phyloP scores from a whole-genome alignment of 2,888 invertebrate genomes.

The Marasmarcha lunaedactyla region DNA sequence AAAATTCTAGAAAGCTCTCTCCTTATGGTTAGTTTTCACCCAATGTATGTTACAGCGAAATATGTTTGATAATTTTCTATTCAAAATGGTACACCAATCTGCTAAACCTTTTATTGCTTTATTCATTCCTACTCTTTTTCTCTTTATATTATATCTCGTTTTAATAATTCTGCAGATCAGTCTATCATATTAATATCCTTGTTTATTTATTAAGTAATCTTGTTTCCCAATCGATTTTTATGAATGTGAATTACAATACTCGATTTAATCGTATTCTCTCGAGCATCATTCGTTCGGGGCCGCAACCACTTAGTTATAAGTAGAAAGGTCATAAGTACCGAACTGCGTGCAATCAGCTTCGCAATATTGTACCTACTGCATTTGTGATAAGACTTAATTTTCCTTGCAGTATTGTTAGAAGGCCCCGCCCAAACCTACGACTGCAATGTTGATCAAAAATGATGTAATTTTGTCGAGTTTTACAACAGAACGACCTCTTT shows the following conservation, averaged over 20 bases:
- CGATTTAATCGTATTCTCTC: not conserved
- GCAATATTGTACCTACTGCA: conserved; percentile 33
- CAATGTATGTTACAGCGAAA: too few species aligned
- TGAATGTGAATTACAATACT: not conserved
- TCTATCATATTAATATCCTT: too few species aligned
- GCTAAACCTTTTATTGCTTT: too few species aligned
- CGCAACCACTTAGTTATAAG: conserved; percentile 29
- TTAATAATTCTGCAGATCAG: too few species aligned
- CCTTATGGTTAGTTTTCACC: too few species aligned
- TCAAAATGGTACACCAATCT: too few species aligned
- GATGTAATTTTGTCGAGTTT: conserved; percentile 16
- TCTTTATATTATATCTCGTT: too few species aligned
- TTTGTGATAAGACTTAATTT: conserved; percentile 42
- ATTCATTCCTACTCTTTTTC: too few species aligned
- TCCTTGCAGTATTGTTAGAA: conserved; percentile 30
- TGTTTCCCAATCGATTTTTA: too few species aligned
- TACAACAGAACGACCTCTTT: conserved; percentile 42
- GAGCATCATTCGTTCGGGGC: conserved; percentile 26
- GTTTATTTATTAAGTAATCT: too few species aligned
- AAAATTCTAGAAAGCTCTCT: too few species aligned
- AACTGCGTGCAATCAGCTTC: conserved; percentile 26
- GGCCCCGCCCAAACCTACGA: conserved; percentile 6
- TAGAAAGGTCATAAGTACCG: conserved; percentile 12
- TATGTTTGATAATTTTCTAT: too few species aligned
- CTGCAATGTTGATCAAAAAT: conserved; percentile 2